phyloP scores from a whole-genome alignment of 1,140 invertebrate genomes.

The Akabosia matsudoensis region DNA sequence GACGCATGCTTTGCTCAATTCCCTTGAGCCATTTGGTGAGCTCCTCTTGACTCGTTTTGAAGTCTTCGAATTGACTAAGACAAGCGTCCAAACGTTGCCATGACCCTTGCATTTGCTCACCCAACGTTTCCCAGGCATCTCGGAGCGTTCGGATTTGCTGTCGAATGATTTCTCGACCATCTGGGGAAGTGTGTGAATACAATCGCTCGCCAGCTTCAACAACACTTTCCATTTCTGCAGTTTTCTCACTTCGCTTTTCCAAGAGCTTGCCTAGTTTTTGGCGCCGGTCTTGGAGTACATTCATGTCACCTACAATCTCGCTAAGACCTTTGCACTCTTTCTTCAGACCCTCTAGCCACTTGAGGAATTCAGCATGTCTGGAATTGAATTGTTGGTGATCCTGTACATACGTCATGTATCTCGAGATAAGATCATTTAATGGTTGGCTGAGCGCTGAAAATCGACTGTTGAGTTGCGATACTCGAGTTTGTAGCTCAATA shows the following conservation, averaged over 20 bases:
- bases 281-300: constrained; percentile 77
- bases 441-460: constrained; percentile 79
- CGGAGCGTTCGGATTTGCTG: constrained; percentile 80
- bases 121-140: constrained; percentile 80
- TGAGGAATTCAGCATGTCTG: constrained; percentile 69
- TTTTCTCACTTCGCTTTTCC: constrained; percentile 75
- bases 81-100: constrained; percentile 79
- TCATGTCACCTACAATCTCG: constrained; percentile 81
- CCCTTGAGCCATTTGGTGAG: constrained; percentile 87
- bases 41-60: constrained; percentile 81
- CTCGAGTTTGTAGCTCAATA: constrained; percentile 68
- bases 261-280: constrained; percentile 75
- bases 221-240: constrained; percentile 76
- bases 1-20: constrained; percentile 84
- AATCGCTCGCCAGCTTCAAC: constrained; percentile 86
- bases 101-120: constrained; percentile 73
- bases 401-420: constrained; percentile 47
- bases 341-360: constrained; percentile 69
- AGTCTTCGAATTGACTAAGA: constrained; percentile 82
- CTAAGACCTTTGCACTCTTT: constrained; percentile 71
- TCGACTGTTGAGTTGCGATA: constrained; percentile 74
- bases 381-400: constrained; percentile 81
- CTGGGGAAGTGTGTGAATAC: constrained; percentile 87
- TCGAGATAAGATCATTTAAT: constrained; percentile 43
- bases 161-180: constrained; percentile 84